phyloP scores from a whole-genome alignment of 2,113 vertebrate genomes.

The Melanotaenia duboulayi region DNA sequence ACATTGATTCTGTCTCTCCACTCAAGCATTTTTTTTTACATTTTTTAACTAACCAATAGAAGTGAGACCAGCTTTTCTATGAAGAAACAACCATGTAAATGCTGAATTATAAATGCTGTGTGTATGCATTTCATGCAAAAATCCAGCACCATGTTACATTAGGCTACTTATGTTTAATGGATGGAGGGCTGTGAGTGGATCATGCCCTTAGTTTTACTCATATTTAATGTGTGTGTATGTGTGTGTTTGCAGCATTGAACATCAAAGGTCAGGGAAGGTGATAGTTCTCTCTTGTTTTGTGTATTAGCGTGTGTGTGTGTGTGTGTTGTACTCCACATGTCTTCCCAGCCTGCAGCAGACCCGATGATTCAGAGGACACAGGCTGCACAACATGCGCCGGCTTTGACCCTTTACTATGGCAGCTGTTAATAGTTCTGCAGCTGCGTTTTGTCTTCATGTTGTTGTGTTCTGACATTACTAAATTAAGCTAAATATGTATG shows the following conservation, averaged over 20 bases:
- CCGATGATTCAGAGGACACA: constrained; percentile 74
- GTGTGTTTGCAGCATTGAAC: constrained; percentile 44
- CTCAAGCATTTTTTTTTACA: too few relatives aligned
- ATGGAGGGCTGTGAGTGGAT: constrained; percentile 47
- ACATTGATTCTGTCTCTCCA: too few relatives aligned
- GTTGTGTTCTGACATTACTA: constrained; percentile 13
- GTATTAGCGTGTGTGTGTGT: constrained; percentile 26
- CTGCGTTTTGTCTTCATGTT: constrained; percentile 56
- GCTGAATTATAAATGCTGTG: constrained; percentile 47
- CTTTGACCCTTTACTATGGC: constrained; percentile 68
- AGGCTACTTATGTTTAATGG: constrained; percentile 47
- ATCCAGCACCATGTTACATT: constrained; percentile 11
- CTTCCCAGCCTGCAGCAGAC: constrained; percentile 51
- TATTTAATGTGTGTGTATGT: constrained; percentile 8
- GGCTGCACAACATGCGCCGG: constrained; percentile 58
- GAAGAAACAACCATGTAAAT: not conserved
- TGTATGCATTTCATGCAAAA: constrained; percentile 17
- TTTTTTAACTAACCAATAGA: too few relatives aligned
- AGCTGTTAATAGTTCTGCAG: constrained; percentile 65
- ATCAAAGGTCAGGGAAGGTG: constrained; percentile 62
- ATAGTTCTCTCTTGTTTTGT: constrained; percentile 13
- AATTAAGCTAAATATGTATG: constrained; percentile 29
- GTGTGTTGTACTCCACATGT: constrained; percentile 45
- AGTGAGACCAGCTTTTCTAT: too few relatives aligned
- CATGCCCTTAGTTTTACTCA: constrained; percentile 2